Evolutionary conservation across 2,888 invertebrate genomes (phyloP).

Genomic region (Dicranocentrus wangi): DNA sequence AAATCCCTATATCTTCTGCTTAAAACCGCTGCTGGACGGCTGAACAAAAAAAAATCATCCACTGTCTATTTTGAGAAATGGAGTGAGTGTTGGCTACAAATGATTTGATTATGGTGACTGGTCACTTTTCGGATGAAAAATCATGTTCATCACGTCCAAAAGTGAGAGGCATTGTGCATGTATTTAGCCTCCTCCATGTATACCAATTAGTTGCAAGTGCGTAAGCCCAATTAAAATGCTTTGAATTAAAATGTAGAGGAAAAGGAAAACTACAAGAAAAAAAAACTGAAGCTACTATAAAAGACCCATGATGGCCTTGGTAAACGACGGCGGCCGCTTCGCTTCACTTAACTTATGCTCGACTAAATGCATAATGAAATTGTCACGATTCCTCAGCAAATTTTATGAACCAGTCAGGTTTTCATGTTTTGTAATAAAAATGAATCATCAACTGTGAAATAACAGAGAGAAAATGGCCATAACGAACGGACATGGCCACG

Average conservation of each 20-base stretch:
- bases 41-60: neutral
- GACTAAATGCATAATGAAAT: constrained; percentile 40
- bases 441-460: too few relatives aligned
- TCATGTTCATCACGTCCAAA: neutral
- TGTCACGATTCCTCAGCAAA: constrained; percentile 54
- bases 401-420: constrained; percentile 59
- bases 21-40: too few relatives aligned
- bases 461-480: too few relatives aligned
- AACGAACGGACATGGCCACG: constrained; percentile 28
- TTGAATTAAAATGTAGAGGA: neutral
- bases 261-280: too few relatives aligned
- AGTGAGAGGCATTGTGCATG: too few relatives aligned
- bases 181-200: too few relatives aligned
- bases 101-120: constrained; percentile 57
- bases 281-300: too few relatives aligned
- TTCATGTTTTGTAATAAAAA: constrained; percentile 52
- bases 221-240: constrained; percentile 6
- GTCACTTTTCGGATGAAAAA: constrained; percentile 1
- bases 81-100: constrained; percentile 48
- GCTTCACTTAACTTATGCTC: neutral
- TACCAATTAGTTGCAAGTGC: neutral
- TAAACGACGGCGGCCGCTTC: too few relatives aligned
- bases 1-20: too few relatives aligned
- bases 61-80: neutral
- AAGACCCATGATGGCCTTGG: too few relatives aligned